A percentile compares a stretch with the other conserved stretches of the same genome.
Conservation (phyloP, 1,140 invertebrate genomes). For the Pseudomyrmex gracilis region DNA sequence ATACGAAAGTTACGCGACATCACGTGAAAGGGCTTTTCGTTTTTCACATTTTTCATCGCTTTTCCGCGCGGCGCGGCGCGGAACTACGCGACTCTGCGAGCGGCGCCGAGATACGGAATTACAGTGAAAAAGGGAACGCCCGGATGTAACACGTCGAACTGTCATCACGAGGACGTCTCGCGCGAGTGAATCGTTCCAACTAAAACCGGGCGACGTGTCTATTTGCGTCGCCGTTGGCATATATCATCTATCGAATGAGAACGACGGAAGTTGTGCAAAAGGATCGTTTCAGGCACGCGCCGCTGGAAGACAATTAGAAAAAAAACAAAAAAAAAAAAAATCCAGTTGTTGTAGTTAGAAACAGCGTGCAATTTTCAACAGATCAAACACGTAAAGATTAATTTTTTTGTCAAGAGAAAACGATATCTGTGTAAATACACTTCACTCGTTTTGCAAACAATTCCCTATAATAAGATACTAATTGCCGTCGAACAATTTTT, state of each 20-base stretch:
- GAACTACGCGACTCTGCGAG: not conserved
- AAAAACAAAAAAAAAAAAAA: conserved; percentile 42
- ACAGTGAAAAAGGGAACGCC: conserved; percentile 56
- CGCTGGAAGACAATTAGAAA: conserved; percentile 45
- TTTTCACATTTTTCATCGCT: conserved; percentile 58
- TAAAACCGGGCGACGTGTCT: conserved; percentile 44
- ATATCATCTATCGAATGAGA: conserved; percentile 55
- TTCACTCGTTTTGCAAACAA: no score
- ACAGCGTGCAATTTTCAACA: conserved; percentile 38
- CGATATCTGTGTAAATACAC: not conserved
- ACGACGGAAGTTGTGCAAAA: conserved; percentile 41
- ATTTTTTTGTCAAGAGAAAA: not conserved
- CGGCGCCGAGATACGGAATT: conserved; percentile 64
- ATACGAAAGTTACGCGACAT: conserved; percentile 59
- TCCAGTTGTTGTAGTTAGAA: conserved; percentile 38
- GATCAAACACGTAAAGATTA: conserved; percentile 17
- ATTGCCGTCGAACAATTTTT: no score
- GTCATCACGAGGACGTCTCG: conserved; percentile 65
- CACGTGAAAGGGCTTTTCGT: conserved; percentile 44
- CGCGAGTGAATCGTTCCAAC: conserved; percentile 59
- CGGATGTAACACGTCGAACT: conserved; percentile 70
- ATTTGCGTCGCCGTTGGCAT: conserved; percentile 59
- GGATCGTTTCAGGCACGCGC: conserved; percentile 43
- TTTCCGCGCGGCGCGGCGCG: conserved; percentile 28
- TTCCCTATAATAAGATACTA: no score